These are phyloP conservation scores for Actinostola sp. DNA, from an alignment of 92 coral and sea anemone genomes.

Conservation along the genomic window DNA sequence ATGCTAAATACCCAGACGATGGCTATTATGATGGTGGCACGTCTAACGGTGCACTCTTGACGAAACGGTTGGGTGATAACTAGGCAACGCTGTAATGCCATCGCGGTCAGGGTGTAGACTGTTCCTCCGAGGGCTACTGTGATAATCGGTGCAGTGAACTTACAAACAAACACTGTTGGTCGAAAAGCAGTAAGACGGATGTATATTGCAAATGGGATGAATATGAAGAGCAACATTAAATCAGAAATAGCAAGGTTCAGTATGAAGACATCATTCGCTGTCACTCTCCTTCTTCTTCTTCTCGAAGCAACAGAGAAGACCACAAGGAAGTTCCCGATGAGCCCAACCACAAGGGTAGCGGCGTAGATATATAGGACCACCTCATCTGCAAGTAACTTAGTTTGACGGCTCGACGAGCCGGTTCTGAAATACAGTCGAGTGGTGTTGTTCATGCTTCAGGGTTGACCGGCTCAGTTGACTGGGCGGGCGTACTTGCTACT, in stretches of 20 bases:
- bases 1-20: constrained; percentile 33
- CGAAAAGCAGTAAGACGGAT: constrained; percentile 24
- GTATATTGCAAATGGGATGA: constrained; percentile 45
- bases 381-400: constrained; percentile 1
- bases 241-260: constrained; percentile 52
- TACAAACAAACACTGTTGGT: constrained; percentile 44
- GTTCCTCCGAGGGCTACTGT: constrained; percentile 56
- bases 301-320: constrained; percentile 13
- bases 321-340: constrained; percentile 39
- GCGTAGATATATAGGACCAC: constrained; percentile 24
- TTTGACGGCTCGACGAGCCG: neutral
- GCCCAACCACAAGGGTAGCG: constrained; percentile 40
- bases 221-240: constrained; percentile 32
- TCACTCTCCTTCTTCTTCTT: constrained; percentile 6
- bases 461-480: no score
- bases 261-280: constrained; percentile 43
- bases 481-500: no score
- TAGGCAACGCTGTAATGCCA: constrained; percentile 50
- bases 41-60: constrained; percentile 18
- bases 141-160: constrained; percentile 44
- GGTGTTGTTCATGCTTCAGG: constrained; percentile 6
- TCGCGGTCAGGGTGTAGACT: constrained; percentile 48
- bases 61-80: constrained; percentile 50
- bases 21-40: constrained; percentile 9
- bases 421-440: neutral